A percentile compares a stretch with the other conserved stretches of the same genome.
phyloP scores from a whole-genome alignment of 2,113 vertebrate genomes.

The Mesitornis unicolor region DNA sequence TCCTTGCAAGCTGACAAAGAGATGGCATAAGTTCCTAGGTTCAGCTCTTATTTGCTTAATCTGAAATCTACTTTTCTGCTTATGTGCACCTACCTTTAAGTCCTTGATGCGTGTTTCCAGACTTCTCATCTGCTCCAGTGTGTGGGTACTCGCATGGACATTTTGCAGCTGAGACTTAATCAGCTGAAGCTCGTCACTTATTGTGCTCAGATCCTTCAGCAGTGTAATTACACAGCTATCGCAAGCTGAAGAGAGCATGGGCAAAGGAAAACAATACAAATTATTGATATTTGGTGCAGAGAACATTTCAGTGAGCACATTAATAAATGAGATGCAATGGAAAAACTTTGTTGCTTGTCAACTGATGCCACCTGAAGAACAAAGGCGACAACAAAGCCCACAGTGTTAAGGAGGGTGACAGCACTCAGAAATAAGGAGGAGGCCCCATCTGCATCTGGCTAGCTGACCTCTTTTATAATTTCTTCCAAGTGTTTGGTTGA shows the following conservation, averaged over 20 bases:
- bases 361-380: background rate
- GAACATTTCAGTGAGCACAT: background rate
- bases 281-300: background rate
- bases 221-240: constrained; percentile 90
- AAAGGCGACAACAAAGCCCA: background rate
- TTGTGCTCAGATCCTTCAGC: constrained; percentile 80
- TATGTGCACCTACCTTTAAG: constrained; percentile 78
- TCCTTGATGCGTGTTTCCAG: constrained; percentile 80
- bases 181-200: constrained; percentile 74
- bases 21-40: background rate
- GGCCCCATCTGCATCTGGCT: background rate
- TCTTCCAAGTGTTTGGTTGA: background rate
- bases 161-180: constrained; percentile 82
- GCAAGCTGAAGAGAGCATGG: constrained; percentile 78
- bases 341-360: background rate
- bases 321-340: background rate
- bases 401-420: background rate
- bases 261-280: background rate
- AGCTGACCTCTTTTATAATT: background rate
- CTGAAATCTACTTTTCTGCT: background rate
- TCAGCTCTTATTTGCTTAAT: background rate
- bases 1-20: background rate
- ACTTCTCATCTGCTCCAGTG: constrained; percentile 76
- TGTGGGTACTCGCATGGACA: constrained; percentile 57
- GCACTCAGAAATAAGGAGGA: background rate